Conservation (phyloP, 2,113 vertebrate species). For the Xyliphius kryptos region DNA sequence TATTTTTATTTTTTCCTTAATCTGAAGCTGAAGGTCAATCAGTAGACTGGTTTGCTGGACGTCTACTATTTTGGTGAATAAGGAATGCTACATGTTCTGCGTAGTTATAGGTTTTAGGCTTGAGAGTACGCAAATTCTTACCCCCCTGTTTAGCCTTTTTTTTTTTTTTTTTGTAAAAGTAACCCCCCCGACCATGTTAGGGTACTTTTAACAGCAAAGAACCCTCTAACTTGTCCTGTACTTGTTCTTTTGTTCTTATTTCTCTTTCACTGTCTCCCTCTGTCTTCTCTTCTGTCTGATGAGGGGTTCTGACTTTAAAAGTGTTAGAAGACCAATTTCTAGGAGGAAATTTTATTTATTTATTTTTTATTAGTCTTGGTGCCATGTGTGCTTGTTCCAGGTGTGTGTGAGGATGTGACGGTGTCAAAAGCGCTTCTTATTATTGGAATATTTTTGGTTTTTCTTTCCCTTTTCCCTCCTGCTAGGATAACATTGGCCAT, state of each 20-base stretch:
- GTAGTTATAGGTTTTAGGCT: too few species aligned
- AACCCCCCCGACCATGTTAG: too few species aligned
- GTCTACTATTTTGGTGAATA: too few species aligned
- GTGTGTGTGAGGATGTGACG: constrained; percentile 45
- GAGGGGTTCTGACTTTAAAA: constrained; percentile 62
- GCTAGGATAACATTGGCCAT: constrained; percentile 99
- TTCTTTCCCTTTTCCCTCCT: constrained; percentile 90
- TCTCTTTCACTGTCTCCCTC: constrained; percentile 20
- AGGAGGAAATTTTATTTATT: constrained; percentile 48
- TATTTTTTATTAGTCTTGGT: constrained; percentile 56
- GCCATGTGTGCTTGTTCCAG: constrained; percentile 56
- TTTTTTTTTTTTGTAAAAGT: too few species aligned
- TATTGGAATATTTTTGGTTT: constrained; percentile 99
- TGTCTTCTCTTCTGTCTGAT: constrained; percentile 47
- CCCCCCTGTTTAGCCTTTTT: too few species aligned
- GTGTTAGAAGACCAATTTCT: constrained; percentile 54
- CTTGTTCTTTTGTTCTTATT: constrained; percentile 13
- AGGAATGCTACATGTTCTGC: too few species aligned
- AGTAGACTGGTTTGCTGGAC: too few species aligned
- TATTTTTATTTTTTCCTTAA: too few species aligned
- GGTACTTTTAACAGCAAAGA: constrained; percentile 17
- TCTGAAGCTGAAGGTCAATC: too few species aligned
- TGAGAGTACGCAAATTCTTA: too few species aligned
- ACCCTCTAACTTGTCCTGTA: constrained; percentile 14
- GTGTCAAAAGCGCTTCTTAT: constrained; percentile 87